Evolutionary conservation across 2,888 invertebrate genomes (phyloP), one percentile per base, ranked within the genome.

Genomic region (Mythimna vitellina): DNA sequence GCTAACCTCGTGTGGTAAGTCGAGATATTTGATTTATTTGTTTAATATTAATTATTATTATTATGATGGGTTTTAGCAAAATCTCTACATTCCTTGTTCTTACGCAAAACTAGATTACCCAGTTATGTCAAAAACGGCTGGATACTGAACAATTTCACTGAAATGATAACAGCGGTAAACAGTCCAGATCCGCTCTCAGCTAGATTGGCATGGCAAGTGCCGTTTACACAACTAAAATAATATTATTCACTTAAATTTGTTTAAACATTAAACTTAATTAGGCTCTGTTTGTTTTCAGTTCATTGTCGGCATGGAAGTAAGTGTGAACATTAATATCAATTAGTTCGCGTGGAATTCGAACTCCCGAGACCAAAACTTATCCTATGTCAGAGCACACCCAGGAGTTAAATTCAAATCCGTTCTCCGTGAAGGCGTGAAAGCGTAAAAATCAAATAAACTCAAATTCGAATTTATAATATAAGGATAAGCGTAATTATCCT

Each of bases 201-300:
- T 32, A 66, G 49, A 68, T 68, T 51, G 49, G 20, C 17, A 12
- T 53, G 17, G 1, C 5, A 53, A 8, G 53, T 67, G 38, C 51
- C 53, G 25, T 53, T 68, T 68, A 29, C 38, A 60, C 58, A 29
- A 29, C 53, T n/a, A 53, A 67, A n/a, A 25, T 38, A 53, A 67
- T 38, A 53, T 66, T 68, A 38, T 53, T 29, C 51, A 38, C 10
- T 1, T 51, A 17, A 5, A 66, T 65, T 51, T 14, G 35, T 51
- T 14, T 53, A 25, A 38, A n/a, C 4, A 67, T 29, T 7, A 67
- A 67, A 53, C 17, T 9, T 38, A 35, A 35, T 14, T 22, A n/a
- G 38, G 22, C 38, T 25, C 10, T 66, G 35, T n/a, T 38, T 65
- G n/a, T 42, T 62, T 51, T n/a, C 20, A 38, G 20, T 8, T 51